A percentile compares a stretch with the other conserved stretches of the same genome.
Conservation (phyloP, 2,888 invertebrate genomes). For the Dusona sp. region DNA sequence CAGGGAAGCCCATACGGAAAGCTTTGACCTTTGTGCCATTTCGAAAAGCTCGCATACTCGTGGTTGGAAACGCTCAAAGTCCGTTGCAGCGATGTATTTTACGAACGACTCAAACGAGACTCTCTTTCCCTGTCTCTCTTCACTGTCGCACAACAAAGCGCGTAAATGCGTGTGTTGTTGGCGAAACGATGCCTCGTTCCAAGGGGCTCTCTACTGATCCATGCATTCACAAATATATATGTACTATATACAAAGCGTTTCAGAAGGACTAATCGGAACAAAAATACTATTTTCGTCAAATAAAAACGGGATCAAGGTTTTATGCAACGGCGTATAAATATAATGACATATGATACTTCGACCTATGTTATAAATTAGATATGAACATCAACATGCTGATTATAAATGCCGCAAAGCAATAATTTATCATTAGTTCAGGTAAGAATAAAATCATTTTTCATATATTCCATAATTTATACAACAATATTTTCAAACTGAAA, state of each 20-base stretch:
- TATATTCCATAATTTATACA: not conserved
- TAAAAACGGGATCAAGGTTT: not conserved
- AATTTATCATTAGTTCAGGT: not conserved
- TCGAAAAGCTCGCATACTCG: constrained; percentile 45
- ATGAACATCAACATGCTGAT: not conserved
- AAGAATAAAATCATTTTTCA: too few species aligned
- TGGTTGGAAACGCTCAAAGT: constrained; percentile 75
- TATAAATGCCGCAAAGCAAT: not conserved
- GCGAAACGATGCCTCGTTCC: constrained; percentile 41
- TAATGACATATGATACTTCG: not conserved
- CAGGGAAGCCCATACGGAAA: constrained; percentile 40
- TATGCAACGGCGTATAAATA: not conserved
- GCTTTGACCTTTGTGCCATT: constrained; percentile 80
- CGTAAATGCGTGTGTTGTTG: constrained; percentile 60
- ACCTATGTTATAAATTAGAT: not conserved
- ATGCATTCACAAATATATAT: constrained; percentile 19
- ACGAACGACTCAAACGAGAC: constrained; percentile 71
- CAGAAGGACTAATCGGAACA: not conserved
- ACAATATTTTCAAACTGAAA: not conserved
- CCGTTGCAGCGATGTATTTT: constrained; percentile 79
- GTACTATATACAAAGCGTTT: not conserved
- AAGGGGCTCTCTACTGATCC: constrained; percentile 9
- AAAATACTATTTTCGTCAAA: not conserved
- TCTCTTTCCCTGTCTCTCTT: constrained; percentile 27
- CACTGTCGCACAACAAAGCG: constrained; percentile 77